phyloP scores from a whole-genome alignment of 2,888 invertebrate species.

The Zelleria hepariella region DNA sequence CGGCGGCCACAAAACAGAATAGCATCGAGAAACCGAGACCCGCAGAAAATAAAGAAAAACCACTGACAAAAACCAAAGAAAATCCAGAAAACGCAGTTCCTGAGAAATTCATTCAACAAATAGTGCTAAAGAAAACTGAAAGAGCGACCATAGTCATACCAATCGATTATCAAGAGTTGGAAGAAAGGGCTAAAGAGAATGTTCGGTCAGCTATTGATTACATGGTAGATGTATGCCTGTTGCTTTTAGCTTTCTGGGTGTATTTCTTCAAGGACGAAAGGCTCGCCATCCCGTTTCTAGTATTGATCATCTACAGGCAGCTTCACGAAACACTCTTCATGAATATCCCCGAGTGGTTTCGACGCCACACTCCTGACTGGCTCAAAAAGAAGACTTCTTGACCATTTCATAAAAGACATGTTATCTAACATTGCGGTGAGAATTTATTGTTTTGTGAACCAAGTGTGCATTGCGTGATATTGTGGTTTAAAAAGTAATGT shows the following conservation, averaged over 20 bases:
- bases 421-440: conserved; percentile 29
- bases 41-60: conserved; percentile 21
- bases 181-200: conserved; percentile 75
- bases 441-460: conserved; percentile 48
- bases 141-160: conserved; percentile 62
- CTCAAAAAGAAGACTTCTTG: conserved; percentile 61
- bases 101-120: conserved; percentile 21
- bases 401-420: conserved; percentile 51
- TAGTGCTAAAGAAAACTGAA: conserved; percentile 52
- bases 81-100: neutral
- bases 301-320: conserved; percentile 83
- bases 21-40: conserved; percentile 12
- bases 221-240: conserved; percentile 80
- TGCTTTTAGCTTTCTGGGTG: conserved; percentile 84
- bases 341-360: conserved; percentile 73
- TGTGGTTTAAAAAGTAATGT: conserved; percentile 12
- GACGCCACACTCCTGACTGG: conserved; percentile 49
- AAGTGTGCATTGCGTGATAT: conserved; percentile 50
- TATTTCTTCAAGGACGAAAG: conserved; percentile 86
- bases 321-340: conserved; percentile 75
- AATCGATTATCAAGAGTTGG: conserved; percentile 68
- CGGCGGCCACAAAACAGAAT: conserved; percentile 18
- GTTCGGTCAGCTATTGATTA: conserved; percentile 80
- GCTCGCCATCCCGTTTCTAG: conserved; percentile 83
- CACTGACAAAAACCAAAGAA: conserved; percentile 7